Conservation (phyloP, 1,140 invertebrate species). For the Caenorhabditis briggsae region DNA sequence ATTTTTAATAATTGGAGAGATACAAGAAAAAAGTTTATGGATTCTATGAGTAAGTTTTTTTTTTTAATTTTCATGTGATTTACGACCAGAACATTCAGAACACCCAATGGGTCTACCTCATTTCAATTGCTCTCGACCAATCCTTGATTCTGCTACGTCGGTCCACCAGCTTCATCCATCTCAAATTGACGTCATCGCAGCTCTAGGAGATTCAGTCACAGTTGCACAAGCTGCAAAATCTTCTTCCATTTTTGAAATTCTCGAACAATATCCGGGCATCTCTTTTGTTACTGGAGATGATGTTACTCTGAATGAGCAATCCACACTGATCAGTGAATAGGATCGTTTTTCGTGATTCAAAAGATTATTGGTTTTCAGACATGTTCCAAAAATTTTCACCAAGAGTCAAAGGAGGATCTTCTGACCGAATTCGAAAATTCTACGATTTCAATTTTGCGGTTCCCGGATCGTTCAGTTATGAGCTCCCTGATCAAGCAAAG, state of each 20-base stretch:
- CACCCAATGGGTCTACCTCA: conserved; percentile 40
- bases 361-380: conserved; percentile 7
- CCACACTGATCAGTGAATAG: conserved; percentile 27
- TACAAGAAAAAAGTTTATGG: background rate
- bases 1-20: conserved; percentile 44
- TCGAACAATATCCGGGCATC: conserved; percentile 35
- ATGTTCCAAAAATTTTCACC: conserved; percentile 38
- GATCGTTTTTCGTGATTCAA: background rate
- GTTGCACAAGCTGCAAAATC: conserved; percentile 43
- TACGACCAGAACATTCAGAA: background rate
- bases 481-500: background rate
- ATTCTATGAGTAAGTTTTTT: conserved; percentile 26
- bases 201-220: conserved; percentile 53
- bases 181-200: conserved; percentile 35
- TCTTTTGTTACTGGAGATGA: conserved; percentile 52
- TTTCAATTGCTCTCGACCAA: conserved; percentile 11
- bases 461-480: conserved; percentile 45
- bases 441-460: conserved; percentile 44
- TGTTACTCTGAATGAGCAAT: background rate
- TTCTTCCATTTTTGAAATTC: conserved; percentile 3
- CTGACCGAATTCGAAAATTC: conserved; percentile 1
- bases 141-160: background rate
- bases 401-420: conserved; percentile 4
- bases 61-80: background rate
- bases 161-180: conserved; percentile 52